Percentiles rank a stretch among this genome's conserved stretches.
Evolutionary conservation across 2,888 invertebrate species (phyloP).

Genomic region (Sturmia bella): DNA sequence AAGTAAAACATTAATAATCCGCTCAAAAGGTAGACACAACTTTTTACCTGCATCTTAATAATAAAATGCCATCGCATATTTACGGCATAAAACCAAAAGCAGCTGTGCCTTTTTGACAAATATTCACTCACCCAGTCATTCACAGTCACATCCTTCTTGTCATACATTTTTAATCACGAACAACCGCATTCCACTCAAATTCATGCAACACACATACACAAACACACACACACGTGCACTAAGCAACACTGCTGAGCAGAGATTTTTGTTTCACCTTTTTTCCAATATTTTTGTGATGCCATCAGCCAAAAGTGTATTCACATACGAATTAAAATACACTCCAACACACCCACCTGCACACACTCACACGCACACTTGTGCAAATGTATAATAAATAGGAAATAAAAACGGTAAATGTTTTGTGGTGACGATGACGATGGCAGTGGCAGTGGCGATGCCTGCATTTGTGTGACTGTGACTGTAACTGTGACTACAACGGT

Average conservation of each 20-base stretch:
- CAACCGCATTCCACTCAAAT: constrained; percentile 22
- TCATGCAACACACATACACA: not conserved
- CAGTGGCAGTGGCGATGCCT: not conserved
- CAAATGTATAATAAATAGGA: constrained; percentile 42
- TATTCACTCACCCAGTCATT: not conserved
- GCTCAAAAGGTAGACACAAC: constrained; percentile 20
- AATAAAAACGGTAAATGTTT: constrained; percentile 53
- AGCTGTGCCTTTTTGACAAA: constrained; percentile 43
- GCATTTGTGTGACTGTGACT: constrained; percentile 8
- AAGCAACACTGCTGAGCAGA: constrained; percentile 16
- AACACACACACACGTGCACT: not conserved
- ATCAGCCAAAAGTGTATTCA: constrained; percentile 45
- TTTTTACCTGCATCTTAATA: constrained; percentile 29
- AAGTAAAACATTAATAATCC: constrained; percentile 32
- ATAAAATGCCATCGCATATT: constrained; percentile 33
- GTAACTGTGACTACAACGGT: constrained; percentile 29
- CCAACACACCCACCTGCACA: not conserved
- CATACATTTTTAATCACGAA: constrained; percentile 50
- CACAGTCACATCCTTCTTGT: not conserved
- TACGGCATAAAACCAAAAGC: constrained; percentile 30
- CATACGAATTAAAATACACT: not conserved
- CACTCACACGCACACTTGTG: not conserved
- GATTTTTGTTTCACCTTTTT: constrained; percentile 33
- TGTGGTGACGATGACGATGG: constrained; percentile 20
- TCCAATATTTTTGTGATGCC: constrained; percentile 35